These are phyloP conservation scores for Cheilinus undulatus DNA, from an alignment of 2,113 vertebrate species.

Conservation along the genomic window DNA sequence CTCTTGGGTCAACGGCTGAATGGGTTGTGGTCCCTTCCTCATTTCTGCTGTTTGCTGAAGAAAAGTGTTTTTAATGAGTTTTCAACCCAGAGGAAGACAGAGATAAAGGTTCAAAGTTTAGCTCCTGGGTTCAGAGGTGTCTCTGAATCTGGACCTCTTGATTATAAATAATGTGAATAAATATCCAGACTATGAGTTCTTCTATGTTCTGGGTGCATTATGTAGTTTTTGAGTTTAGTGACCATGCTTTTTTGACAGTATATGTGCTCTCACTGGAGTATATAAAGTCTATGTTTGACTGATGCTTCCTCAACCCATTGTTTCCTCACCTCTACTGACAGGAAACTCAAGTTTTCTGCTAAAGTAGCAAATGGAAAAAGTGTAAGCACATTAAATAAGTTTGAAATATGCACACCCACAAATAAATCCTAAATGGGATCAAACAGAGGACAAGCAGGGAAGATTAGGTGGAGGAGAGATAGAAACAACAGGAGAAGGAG, in stretches of 20 bases:
- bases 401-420: conserved; percentile 9
- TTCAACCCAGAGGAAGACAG: conserved; percentile 7
- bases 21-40: background rate
- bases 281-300: background rate
- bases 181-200: too few relatives aligned
- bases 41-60: conserved; percentile 18
- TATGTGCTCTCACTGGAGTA: too few relatives aligned
- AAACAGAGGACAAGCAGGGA: background rate
- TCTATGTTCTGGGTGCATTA: too few relatives aligned
- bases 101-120: background rate
- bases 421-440: background rate
- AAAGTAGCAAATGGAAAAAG: background rate
- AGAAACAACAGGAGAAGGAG: background rate
- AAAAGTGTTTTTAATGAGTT: conserved; percentile 35
- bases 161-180: too few relatives aligned
- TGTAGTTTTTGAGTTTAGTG: too few relatives aligned
- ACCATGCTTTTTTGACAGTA: too few relatives aligned
- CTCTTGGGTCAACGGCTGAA: background rate
- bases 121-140: background rate
- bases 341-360: background rate
- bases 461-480: background rate
- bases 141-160: conserved; percentile 22
- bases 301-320: background rate
- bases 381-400: background rate
- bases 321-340: background rate